These are phyloP conservation scores for Danio jaintianensis DNA, from an alignment of 2,797 vertebrate genomes.

Conservation along the genomic window DNA sequence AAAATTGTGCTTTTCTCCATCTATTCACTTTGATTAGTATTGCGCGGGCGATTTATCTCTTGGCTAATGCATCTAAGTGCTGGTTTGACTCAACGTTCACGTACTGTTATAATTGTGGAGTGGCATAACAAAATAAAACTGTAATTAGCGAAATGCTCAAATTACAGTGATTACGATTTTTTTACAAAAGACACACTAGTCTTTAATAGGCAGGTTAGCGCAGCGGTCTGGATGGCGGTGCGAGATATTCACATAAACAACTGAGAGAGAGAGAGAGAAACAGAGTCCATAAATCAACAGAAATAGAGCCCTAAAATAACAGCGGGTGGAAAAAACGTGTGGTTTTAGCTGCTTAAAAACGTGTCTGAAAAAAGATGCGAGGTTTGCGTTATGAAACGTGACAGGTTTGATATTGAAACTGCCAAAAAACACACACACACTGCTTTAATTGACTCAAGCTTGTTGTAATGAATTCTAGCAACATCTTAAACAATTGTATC, in stretches of 20 bases:
- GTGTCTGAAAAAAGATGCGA: background rate
- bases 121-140: constrained; percentile 6
- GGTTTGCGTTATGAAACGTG: background rate
- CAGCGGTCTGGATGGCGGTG: background rate
- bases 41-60: background rate
- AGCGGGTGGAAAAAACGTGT: background rate
- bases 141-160: background rate
- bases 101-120: background rate
- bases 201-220: background rate
- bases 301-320: constrained; percentile 18
- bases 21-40: background rate
- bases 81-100: background rate
- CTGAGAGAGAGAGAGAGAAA: background rate
- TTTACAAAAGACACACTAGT: background rate
- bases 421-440: background rate
- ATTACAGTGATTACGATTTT: constrained; percentile 1
- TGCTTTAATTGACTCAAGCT: background rate
- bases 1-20: background rate
- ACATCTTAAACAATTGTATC: constrained; percentile 34
- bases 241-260: background rate
- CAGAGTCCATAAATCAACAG: background rate
- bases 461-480: background rate
- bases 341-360: too few species aligned
- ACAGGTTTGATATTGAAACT: background rate
- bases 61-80: background rate